Percentiles rank a stretch among this genome's conserved stretches.
These are phyloP conservation scores for Scaptomyza reducta DNA, from an alignment of 2,888 invertebrate genomes.

Conservation along the genomic window DNA sequence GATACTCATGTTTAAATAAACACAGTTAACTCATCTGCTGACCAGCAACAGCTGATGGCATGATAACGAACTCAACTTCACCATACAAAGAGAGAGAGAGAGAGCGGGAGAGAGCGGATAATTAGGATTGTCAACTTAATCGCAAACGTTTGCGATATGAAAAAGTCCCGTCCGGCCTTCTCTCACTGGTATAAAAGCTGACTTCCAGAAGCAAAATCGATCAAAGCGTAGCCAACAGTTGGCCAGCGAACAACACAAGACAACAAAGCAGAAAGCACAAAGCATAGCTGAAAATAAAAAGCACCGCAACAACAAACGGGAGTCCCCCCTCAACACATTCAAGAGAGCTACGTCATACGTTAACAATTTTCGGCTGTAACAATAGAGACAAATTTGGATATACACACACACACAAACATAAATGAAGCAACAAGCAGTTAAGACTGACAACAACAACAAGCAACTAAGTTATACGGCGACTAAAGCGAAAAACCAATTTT, in stretches of 20 bases:
- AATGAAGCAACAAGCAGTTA: constrained; percentile 25
- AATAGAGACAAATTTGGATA: constrained; percentile 52
- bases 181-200: constrained; percentile 61
- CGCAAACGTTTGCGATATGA: constrained; percentile 25
- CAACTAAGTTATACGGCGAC: constrained; percentile 30
- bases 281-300: constrained; percentile 23
- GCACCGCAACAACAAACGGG: constrained; percentile 34
- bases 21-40: constrained; percentile 4
- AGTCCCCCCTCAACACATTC: constrained; percentile 59
- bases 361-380: constrained; percentile 28
- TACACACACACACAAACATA: constrained; percentile 8
- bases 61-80: constrained; percentile 28
- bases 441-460: not conserved
- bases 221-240: constrained; percentile 50
- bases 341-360: constrained; percentile 28
- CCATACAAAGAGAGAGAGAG: not conserved
- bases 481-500: constrained; percentile 28
- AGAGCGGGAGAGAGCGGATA: constrained; percentile 4
- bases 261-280: constrained; percentile 2
- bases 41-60: not conserved
- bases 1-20: constrained; percentile 12
- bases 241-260: constrained; percentile 23
- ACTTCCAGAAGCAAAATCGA: constrained; percentile 26
- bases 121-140: constrained; percentile 28
- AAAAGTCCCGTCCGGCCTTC: constrained; percentile 54